phyloP scores from a whole-genome alignment of 2,888 invertebrate genomes.

The Endomychus coccineus region DNA sequence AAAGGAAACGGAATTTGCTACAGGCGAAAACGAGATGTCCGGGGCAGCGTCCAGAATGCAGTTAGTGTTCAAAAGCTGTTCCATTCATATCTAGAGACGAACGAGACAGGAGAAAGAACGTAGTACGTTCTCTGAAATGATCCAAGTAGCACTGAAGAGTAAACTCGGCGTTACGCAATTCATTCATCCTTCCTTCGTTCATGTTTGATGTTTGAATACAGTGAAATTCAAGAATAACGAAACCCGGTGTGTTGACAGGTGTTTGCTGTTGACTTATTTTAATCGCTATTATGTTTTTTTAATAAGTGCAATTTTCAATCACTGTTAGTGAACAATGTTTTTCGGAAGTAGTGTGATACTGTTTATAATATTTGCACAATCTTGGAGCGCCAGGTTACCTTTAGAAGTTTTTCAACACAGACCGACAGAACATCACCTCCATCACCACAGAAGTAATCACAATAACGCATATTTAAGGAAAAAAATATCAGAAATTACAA shows the following conservation, averaged over 20 bases:
- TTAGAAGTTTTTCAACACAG: conserved; percentile 48
- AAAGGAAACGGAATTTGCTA: background rate
- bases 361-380: background rate
- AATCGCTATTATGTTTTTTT: background rate
- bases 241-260: background rate
- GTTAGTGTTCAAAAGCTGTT: conserved; percentile 21
- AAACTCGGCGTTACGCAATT: conserved; percentile 33
- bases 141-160: conserved; percentile 32
- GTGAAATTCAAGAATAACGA: background rate
- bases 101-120: conserved; percentile 26
- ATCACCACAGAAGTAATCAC: conserved; percentile 48
- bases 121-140: conserved; percentile 37
- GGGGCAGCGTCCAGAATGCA: conserved; percentile 2
- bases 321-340: background rate
- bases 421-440: conserved; percentile 30
- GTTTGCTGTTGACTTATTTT: background rate
- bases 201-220: background rate
- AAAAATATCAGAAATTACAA: conserved; percentile 46
- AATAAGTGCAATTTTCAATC: background rate
- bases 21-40: background rate
- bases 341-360: background rate
- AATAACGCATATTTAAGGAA: conserved; percentile 49
- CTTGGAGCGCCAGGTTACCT: conserved; percentile 42
- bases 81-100: conserved; percentile 37
- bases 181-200: conserved; percentile 27